phyloP scores from a whole-genome alignment of 1,140 invertebrate genomes.

The Diachasmimorpha longicaudata region DNA sequence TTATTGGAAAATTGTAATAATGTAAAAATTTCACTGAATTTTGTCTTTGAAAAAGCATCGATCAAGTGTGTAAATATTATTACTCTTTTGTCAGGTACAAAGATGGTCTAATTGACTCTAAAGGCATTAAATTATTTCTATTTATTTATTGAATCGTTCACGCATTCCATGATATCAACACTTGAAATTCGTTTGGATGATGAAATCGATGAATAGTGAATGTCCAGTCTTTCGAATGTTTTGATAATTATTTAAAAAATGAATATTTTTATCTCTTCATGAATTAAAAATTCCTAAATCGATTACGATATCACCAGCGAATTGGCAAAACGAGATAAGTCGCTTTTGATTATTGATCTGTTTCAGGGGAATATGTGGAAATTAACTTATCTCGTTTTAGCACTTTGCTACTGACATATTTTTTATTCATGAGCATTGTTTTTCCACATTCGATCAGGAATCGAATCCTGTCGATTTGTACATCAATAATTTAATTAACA shows the following conservation, averaged over 20 bases:
- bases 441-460: too few species aligned
- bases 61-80: slow-evolving; percentile 13
- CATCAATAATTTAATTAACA: too few species aligned
- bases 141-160: slow-evolving; percentile 5
- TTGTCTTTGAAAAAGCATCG: not conserved
- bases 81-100: not conserved
- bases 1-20: not conserved
- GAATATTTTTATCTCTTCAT: not conserved
- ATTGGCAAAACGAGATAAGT: too few species aligned
- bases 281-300: not conserved
- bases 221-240: not conserved
- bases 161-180: slow-evolving; percentile 1
- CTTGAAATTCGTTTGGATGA: not conserved
- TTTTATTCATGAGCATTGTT: not conserved
- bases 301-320: too few species aligned
- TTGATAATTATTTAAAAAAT: not conserved
- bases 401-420: not conserved
- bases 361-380: too few species aligned
- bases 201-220: not conserved
- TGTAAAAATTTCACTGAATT: slow-evolving; percentile 3
- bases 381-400: too few species aligned
- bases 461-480: too few species aligned
- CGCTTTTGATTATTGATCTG: too few species aligned
- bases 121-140: slow-evolving; percentile 21
- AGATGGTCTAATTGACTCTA: not conserved